These are phyloP conservation scores for Ephestia elutella DNA, from an alignment of 1,140 invertebrate genomes.

Conservation along the genomic window DNA sequence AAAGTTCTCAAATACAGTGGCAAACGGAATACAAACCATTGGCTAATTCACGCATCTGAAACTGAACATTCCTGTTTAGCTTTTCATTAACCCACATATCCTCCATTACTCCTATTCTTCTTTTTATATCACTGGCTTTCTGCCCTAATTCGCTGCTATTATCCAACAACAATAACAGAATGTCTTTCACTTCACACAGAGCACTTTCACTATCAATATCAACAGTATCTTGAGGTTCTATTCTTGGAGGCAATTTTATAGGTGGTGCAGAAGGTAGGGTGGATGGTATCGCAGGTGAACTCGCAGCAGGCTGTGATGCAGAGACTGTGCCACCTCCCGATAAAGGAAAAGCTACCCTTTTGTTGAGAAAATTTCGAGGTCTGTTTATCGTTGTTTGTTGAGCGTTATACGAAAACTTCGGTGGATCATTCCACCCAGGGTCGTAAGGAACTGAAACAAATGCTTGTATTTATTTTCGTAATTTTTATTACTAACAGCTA, in stretches of 20 bases:
- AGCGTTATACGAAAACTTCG: conserved; percentile 61
- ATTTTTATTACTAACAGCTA: no score
- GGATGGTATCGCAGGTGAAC: conserved; percentile 40
- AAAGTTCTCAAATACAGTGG: no score
- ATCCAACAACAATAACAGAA: conserved; percentile 49
- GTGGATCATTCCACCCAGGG: conserved; percentile 77
- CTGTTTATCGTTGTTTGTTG: conserved; percentile 57
- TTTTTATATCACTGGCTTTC: conserved; percentile 67
- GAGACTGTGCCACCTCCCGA: conserved; percentile 34
- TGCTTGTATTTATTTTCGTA: not conserved
- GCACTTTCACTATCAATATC: conserved; percentile 44
- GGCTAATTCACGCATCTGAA: conserved; percentile 61
- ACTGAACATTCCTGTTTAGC: conserved; percentile 56
- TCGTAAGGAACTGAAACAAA: conserved; percentile 59
- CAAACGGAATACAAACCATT: conserved; percentile 45
- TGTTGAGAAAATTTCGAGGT: conserved; percentile 69
- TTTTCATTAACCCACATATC: conserved; percentile 72
- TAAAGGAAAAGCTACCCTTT: conserved; percentile 73
- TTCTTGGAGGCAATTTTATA: not conserved
- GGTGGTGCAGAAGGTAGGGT: conserved; percentile 18
- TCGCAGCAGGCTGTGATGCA: conserved; percentile 21
- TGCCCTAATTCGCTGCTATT: conserved; percentile 54
- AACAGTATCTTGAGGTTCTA: conserved; percentile 20
- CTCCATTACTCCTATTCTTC: conserved; percentile 65
- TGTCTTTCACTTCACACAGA: conserved; percentile 49